These are phyloP conservation scores for Euura lappo DNA, from an alignment of 1,140 invertebrate species.

Conservation along the genomic window DNA sequence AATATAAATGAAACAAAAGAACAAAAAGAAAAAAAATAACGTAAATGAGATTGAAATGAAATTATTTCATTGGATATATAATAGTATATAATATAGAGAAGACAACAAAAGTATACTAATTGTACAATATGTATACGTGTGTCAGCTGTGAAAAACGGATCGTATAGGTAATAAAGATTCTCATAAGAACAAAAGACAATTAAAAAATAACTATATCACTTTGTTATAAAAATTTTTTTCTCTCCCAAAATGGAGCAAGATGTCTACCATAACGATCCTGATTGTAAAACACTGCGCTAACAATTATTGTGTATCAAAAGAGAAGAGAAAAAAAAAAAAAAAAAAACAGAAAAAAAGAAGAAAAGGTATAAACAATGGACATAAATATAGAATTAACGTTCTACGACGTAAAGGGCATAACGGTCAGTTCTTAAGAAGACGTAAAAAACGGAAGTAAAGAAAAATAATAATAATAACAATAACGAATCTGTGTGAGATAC, in stretches of 20 bases:
- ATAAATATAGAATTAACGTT: too few relatives aligned
- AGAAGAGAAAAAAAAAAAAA: not conserved
- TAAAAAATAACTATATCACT: too few relatives aligned
- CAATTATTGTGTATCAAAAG: not conserved
- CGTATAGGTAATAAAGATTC: too few relatives aligned
- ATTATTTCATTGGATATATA: too few relatives aligned
- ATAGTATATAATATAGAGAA: not conserved
- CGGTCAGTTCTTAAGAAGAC: too few relatives aligned
- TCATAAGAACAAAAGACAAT: too few relatives aligned
- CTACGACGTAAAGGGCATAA: too few relatives aligned
- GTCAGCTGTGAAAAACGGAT: not conserved
- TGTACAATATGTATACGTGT: constrained; percentile 4
- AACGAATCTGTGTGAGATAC: too few relatives aligned
- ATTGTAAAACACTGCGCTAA: not conserved
- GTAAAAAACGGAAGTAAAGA: too few relatives aligned
- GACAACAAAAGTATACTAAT: not conserved
- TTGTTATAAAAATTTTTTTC: not conserved
- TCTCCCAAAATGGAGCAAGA: not conserved
- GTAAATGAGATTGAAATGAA: not conserved
- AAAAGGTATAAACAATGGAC: too few relatives aligned
- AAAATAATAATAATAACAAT: too few relatives aligned
- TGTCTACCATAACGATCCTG: not conserved
- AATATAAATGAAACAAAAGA: not conserved
- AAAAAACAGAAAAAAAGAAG: too few relatives aligned
- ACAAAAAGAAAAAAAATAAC: not conserved